phyloP scores from a whole-genome alignment of 2,113 vertebrate species.

The Piliocolobus tephrosceles region DNA sequence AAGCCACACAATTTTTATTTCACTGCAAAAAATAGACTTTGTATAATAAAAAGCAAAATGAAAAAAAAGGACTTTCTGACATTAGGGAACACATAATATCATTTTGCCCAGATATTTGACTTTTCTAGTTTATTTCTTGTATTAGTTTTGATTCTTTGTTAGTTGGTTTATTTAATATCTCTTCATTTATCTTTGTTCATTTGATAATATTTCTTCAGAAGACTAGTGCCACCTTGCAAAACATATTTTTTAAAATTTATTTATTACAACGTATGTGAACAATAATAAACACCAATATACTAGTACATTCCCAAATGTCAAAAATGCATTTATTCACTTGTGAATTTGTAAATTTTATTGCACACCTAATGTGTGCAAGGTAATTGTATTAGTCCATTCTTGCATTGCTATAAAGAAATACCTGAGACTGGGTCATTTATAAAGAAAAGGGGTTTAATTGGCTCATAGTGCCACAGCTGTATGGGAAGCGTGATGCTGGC shows the following conservation, averaged over 20 bases:
- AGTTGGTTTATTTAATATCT: background rate
- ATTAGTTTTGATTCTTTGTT: background rate
- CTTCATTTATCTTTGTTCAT: background rate
- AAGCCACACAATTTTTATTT: conserved; percentile 57
- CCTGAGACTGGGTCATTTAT: too few relatives aligned
- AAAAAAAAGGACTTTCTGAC: conserved; percentile 23
- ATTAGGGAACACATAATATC: background rate
- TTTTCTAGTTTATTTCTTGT: background rate
- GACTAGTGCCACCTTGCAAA: background rate
- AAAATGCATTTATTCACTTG: background rate
- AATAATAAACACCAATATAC: background rate
- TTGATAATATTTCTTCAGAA: background rate
- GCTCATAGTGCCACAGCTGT: too few relatives aligned
- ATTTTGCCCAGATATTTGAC: background rate
- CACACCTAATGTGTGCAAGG: background rate
- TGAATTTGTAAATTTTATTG: background rate
- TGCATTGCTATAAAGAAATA: too few relatives aligned
- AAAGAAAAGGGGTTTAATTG: too few relatives aligned
- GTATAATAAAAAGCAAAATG: conserved; percentile 35
- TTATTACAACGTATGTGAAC: background rate
- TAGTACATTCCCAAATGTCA: background rate
- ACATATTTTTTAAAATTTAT: background rate
- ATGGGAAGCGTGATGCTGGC: too few relatives aligned
- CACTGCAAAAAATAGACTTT: conserved; percentile 46
- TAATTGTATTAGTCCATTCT: too few relatives aligned